Conservation (phyloP, 2,888 invertebrate genomes). For the Anorthoa munda region DNA sequence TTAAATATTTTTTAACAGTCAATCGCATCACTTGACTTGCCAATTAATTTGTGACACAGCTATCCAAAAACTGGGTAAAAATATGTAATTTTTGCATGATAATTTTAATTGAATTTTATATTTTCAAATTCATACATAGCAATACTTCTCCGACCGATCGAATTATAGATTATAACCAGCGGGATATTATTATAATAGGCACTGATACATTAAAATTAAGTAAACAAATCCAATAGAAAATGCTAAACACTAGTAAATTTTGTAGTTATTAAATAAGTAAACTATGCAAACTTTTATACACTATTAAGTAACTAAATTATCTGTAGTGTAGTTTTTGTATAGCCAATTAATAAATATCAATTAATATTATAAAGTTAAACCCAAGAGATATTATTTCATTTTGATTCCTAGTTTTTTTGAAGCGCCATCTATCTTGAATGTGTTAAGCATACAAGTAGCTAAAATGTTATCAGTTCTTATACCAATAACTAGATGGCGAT, state of each 20-base stretch:
- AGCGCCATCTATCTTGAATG: conserved; percentile 51
- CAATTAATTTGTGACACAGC: background rate
- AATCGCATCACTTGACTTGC: background rate
- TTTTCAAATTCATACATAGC: conserved; percentile 14
- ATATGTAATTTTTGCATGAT: background rate
- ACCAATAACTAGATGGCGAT: conserved; percentile 48
- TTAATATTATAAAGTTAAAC: background rate
- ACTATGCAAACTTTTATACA: conserved; percentile 40
- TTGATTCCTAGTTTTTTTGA: background rate
- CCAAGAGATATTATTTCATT: background rate
- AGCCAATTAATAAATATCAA: conserved; percentile 25
- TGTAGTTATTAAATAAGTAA: conserved; percentile 33
- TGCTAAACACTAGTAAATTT: conserved; percentile 30
- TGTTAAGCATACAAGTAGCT: background rate
- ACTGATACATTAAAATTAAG: background rate
- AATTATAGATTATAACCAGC: background rate
- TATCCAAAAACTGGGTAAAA: background rate
- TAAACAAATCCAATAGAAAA: conserved; percentile 26
- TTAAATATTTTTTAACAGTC: background rate
- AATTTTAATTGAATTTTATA: background rate
- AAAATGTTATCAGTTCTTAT: background rate
- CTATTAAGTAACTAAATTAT: conserved; percentile 37
- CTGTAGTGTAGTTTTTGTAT: conserved; percentile 49
- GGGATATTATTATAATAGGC: conserved; percentile 12
- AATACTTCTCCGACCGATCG: conserved; percentile 14